phyloP scores from a whole-genome alignment of 2,888 invertebrate genomes.

The Petrolisthes cinctipes region DNA sequence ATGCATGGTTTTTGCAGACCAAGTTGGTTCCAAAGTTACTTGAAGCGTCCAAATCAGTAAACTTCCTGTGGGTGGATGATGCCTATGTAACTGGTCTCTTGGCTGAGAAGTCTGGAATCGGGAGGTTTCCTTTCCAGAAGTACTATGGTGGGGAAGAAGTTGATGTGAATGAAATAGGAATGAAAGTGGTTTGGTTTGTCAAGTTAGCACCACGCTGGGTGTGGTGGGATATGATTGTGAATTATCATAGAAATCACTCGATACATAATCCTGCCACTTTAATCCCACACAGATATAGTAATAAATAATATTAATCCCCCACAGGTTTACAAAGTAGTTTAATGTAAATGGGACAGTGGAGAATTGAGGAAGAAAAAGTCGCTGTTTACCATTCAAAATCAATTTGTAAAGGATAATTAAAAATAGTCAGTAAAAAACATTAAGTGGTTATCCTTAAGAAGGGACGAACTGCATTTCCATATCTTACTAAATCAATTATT shows the following conservation, averaged over 20 bases:
- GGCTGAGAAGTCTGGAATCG: slow-evolving; percentile 36
- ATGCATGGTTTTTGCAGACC: slow-evolving; percentile 67
- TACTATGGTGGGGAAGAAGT: slow-evolving; percentile 22
- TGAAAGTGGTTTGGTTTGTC: slow-evolving; percentile 29
- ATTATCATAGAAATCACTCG: slow-evolving; percentile 29
- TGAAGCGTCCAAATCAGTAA: slow-evolving; percentile 68
- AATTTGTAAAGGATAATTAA: no score
- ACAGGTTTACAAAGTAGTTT: no score
- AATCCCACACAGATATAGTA: neutral
- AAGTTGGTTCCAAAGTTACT: slow-evolving; percentile 67
- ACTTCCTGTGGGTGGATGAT: slow-evolving; percentile 74
- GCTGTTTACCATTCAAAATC: no score
- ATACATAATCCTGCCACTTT: slow-evolving; percentile 1
- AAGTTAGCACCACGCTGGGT: neutral
- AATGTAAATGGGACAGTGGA: no score
- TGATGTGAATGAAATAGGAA: neutral
- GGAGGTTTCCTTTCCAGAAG: slow-evolving; percentile 14
- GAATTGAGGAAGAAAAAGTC: no score
- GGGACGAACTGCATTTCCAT: no score
- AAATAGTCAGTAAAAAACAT: no score
- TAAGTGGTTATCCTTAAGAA: no score
- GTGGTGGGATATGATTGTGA: slow-evolving; percentile 26
- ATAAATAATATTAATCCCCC: no score
- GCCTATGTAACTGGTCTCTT: slow-evolving; percentile 72
- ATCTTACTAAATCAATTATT: no score